These are phyloP conservation scores for Vireo altiloquus DNA, from an alignment of 2,113 vertebrate genomes.

Conservation along the genomic window DNA sequence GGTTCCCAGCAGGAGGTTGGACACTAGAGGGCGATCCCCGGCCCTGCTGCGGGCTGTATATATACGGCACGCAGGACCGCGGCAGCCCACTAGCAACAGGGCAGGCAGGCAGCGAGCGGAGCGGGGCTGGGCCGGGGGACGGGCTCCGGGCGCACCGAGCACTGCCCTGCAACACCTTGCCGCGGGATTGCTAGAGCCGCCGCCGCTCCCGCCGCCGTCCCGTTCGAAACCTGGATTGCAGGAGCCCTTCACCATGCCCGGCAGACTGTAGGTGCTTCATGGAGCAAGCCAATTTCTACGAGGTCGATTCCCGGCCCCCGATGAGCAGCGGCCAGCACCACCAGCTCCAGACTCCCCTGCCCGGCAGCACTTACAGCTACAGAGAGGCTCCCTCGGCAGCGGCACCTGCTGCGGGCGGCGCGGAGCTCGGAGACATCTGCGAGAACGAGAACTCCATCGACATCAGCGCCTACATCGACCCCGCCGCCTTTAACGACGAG, in stretches of 20 bases:
- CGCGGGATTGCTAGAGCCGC: not conserved
- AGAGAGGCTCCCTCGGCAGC: slow-evolving; percentile 74
- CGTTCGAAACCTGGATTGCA: slow-evolving; percentile 82
- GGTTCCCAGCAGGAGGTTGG: slow-evolving; percentile 33
- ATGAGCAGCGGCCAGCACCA: slow-evolving; percentile 79
- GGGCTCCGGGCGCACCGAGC: not conserved
- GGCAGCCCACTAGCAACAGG: slow-evolving; percentile 52
- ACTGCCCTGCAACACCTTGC: not conserved
- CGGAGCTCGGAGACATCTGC: slow-evolving; percentile 88
- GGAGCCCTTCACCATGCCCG: slow-evolving; percentile 88
- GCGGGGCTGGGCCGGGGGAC: not conserved
- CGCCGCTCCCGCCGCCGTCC: not conserved
- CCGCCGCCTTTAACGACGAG: slow-evolving; percentile 97
- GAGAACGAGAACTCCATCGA: slow-evolving; percentile 98
- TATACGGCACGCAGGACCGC: slow-evolving; percentile 30
- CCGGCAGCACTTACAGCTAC: slow-evolving; percentile 76
- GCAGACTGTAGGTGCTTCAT: slow-evolving; percentile 88
- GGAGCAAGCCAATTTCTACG: slow-evolving; percentile 96
- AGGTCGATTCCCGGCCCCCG: slow-evolving; percentile 88
- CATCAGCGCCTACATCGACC: slow-evolving; percentile 98
- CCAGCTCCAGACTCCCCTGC: slow-evolving; percentile 74
- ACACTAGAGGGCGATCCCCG: slow-evolving; percentile 68
- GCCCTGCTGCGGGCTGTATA: slow-evolving; percentile 3
- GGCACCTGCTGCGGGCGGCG: slow-evolving; percentile 73
- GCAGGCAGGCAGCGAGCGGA: not conserved